A percentile compares a stretch with the other conserved stretches of the same genome.
These are phyloP conservation scores for Orchesella cincta DNA, from an alignment of 1,140 invertebrate species.

Conservation along the genomic window DNA sequence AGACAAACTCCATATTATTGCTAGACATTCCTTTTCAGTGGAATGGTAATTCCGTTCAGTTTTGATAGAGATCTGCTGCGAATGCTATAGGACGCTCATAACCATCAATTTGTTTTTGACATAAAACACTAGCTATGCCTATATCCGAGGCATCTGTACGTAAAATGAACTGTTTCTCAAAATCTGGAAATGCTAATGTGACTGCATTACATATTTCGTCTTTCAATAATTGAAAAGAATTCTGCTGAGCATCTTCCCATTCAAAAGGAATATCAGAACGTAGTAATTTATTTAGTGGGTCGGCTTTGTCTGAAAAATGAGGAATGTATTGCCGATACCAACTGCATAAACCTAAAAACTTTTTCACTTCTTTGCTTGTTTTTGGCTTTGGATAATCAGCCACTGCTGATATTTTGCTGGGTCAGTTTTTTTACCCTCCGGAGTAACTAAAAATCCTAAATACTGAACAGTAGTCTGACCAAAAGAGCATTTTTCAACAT, in stretches of 20 bases:
- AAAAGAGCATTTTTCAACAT: conserved; percentile 57
- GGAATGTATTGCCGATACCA: conserved; percentile 58
- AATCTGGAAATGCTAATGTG: background rate
- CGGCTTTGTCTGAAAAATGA: conserved; percentile 53
- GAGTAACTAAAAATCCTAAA: conserved; percentile 57
- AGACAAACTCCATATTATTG: conserved; percentile 3
- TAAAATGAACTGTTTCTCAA: conserved; percentile 22
- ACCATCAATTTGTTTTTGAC: conserved; percentile 46
- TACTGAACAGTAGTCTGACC: conserved; percentile 56
- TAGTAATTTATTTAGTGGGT: conserved; percentile 54
- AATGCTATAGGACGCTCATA: conserved; percentile 21
- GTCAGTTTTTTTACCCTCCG: conserved; percentile 56
- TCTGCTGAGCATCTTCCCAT: conserved; percentile 22
- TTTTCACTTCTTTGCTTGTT: conserved; percentile 55
- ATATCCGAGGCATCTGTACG: conserved; percentile 27
- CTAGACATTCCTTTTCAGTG: conserved; percentile 5
- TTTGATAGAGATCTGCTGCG: conserved; percentile 35
- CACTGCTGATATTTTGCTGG: conserved; percentile 56
- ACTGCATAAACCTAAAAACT: conserved; percentile 57
- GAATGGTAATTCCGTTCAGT: conserved; percentile 39
- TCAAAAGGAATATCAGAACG: conserved; percentile 52
- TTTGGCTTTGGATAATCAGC: conserved; percentile 55
- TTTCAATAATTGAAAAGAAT: conserved; percentile 51
- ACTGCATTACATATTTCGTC: background rate
- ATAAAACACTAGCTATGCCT: conserved; percentile 23